A percentile compares a stretch with the other conserved stretches of the same genome.
phyloP scores from a whole-genome alignment of 2,888 invertebrate genomes.

The Acanthacorydalis orientalis region DNA sequence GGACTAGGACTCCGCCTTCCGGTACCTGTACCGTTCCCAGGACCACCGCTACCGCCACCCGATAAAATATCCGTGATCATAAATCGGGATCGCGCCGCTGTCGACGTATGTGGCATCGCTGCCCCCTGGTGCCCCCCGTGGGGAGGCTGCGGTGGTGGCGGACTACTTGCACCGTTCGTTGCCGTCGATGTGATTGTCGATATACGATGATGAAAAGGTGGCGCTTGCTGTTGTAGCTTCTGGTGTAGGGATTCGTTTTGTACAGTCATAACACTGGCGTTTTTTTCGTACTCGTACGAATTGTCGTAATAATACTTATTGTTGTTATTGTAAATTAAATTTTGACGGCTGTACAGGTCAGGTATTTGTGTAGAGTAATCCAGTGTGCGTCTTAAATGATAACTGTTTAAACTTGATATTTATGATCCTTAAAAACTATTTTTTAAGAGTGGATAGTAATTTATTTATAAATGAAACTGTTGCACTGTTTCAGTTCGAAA shows the following conservation, averaged over 20 bases:
- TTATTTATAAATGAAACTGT: too few relatives aligned
- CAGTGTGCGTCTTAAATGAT: too few relatives aligned
- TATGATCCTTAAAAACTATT: too few relatives aligned
- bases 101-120: constrained; percentile 32
- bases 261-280: constrained; percentile 27
- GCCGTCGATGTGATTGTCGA: neutral
- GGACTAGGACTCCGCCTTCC: constrained; percentile 32
- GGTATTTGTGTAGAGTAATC: too few relatives aligned
- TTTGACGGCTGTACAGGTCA: too few relatives aligned
- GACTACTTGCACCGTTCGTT: neutral
- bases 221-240: constrained; percentile 21
- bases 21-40: constrained; percentile 38
- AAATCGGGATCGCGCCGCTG: constrained; percentile 59
- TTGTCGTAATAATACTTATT: too few relatives aligned
- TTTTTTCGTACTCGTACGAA: neutral
- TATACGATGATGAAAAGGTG: constrained; percentile 2
- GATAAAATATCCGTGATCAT: constrained; percentile 82
- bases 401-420: too few relatives aligned
- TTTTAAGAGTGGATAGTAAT: too few relatives aligned
- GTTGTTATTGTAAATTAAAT: too few relatives aligned
- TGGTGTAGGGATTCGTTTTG: constrained; percentile 27
- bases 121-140: neutral
- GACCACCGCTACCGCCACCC: constrained; percentile 35
- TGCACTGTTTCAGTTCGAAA: too few relatives aligned
- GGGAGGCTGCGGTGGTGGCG: neutral